Conservation (phyloP, 2,888 invertebrate species). For the Plebejus argus region DNA sequence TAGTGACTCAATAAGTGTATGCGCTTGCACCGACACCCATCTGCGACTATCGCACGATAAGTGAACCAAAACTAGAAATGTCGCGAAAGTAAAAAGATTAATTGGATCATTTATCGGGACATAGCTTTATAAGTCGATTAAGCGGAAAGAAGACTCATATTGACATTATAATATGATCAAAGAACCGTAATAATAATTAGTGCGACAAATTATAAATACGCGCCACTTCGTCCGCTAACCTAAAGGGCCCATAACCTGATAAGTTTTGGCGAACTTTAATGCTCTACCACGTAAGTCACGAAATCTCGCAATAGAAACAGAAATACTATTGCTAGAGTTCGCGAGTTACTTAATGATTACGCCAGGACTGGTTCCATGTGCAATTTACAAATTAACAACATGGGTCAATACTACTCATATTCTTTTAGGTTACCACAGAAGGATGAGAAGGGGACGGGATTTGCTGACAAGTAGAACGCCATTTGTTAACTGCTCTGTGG, state of each 20-base stretch:
- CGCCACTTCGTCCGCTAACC: neutral
- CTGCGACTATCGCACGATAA: conserved; percentile 49
- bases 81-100: neutral
- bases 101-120: neutral
- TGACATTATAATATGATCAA: neutral
- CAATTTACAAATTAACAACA: conserved; percentile 14
- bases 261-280: neutral
- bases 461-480: no score
- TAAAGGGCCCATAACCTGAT: neutral
- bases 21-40: conserved; percentile 54
- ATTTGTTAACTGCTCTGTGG: no score
- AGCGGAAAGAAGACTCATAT: neutral
- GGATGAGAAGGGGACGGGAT: neutral
- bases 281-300: neutral
- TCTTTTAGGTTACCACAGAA: neutral
- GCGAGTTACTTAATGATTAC: conserved; percentile 10
- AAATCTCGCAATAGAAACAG: neutral
- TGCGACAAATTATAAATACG: neutral
- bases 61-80: conserved; percentile 3
- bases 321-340: conserved; percentile 8
- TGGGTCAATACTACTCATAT: neutral
- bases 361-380: conserved; percentile 10
- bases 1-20: conserved; percentile 67
- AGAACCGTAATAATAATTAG: neutral
- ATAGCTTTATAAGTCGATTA: neutral